Conservation (phyloP, 2,797 vertebrate species). For the Typhlichthys eigenmanni region DNA sequence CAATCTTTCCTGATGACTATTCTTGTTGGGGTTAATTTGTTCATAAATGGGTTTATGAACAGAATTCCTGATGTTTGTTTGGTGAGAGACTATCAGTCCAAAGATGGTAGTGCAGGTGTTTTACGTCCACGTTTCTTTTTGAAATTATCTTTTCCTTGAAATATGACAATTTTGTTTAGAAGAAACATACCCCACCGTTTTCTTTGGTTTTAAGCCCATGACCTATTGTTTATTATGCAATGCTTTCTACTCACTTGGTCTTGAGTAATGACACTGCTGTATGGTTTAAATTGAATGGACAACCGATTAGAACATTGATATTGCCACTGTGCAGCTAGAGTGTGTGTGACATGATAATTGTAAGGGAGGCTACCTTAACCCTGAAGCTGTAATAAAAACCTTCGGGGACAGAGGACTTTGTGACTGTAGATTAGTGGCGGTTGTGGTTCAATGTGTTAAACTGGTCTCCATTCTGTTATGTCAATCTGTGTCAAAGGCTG, state of each 20-base stretch:
- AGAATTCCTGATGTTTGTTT: slow-evolving; percentile 19
- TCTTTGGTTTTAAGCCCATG: slow-evolving; percentile 30
- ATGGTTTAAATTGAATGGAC: slow-evolving; percentile 31
- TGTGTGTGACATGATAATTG: neutral
- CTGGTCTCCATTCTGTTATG: slow-evolving; percentile 28
- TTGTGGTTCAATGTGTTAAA: slow-evolving; percentile 31
- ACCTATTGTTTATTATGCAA: slow-evolving; percentile 39
- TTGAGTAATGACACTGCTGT: slow-evolving; percentile 40
- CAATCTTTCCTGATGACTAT: slow-evolving; percentile 81
- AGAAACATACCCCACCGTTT: slow-evolving; percentile 29
- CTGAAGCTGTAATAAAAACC: slow-evolving; percentile 16
- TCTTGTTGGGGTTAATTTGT: slow-evolving; percentile 35
- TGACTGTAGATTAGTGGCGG: slow-evolving; percentile 46
- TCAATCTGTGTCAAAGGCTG: slow-evolving; percentile 8
- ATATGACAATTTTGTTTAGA: slow-evolving; percentile 25
- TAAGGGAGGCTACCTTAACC: slow-evolving; percentile 21
- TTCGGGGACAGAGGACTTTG: slow-evolving; percentile 23
- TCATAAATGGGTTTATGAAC: slow-evolving; percentile 31
- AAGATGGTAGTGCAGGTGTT: slow-evolving; percentile 53
- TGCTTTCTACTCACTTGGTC: slow-evolving; percentile 38
- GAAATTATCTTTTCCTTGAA: slow-evolving; percentile 13
- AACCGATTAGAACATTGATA: slow-evolving; percentile 39
- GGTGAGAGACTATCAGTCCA: slow-evolving; percentile 52
- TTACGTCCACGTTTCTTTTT: slow-evolving; percentile 9
- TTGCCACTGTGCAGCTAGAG: slow-evolving; percentile 49